These are phyloP conservation scores for Aotus griseimembra DNA, from an alignment of 2,797 vertebrate genomes.

Conservation along the genomic window DNA sequence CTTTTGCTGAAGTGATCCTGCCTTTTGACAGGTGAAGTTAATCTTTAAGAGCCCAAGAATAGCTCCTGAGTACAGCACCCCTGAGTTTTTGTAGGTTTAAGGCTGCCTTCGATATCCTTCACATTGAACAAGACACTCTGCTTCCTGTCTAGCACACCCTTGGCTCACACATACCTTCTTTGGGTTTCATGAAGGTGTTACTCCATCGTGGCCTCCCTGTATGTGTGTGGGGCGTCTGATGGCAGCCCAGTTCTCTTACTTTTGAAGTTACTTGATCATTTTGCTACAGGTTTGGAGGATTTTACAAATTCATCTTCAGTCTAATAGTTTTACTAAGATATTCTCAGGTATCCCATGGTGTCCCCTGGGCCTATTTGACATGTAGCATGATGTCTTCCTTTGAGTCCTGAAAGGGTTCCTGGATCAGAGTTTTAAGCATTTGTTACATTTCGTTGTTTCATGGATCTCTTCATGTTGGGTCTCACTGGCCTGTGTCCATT, in stretches of 20 bases:
- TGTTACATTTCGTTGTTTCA: not conserved
- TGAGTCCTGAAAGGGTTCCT: not conserved
- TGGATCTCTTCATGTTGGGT: not conserved
- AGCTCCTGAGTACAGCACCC: not conserved
- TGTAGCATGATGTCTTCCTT: not conserved
- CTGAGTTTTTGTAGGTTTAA: not conserved
- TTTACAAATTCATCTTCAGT: not conserved
- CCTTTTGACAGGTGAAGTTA: not conserved
- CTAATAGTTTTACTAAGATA: not conserved
- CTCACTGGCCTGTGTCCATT: not conserved
- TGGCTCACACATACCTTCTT: not conserved
- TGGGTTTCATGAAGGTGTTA: no score
- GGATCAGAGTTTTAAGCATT: not conserved
- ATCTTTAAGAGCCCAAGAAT: not conserved
- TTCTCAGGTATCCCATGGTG: not conserved
- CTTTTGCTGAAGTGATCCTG: not conserved
- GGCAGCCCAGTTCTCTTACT: not conserved
- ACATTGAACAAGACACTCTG: no score
- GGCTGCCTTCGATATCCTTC: not conserved
- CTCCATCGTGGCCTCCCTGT: fast-evolving
- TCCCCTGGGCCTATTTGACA: not conserved
- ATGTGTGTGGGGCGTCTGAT: not conserved
- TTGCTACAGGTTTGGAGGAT: not conserved
- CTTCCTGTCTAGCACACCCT: not conserved
- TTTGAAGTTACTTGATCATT: not conserved